These are phyloP conservation scores for Hylaeus anthracinus DNA, from an alignment of 1,140 invertebrate genomes.

Conservation along the genomic window DNA sequence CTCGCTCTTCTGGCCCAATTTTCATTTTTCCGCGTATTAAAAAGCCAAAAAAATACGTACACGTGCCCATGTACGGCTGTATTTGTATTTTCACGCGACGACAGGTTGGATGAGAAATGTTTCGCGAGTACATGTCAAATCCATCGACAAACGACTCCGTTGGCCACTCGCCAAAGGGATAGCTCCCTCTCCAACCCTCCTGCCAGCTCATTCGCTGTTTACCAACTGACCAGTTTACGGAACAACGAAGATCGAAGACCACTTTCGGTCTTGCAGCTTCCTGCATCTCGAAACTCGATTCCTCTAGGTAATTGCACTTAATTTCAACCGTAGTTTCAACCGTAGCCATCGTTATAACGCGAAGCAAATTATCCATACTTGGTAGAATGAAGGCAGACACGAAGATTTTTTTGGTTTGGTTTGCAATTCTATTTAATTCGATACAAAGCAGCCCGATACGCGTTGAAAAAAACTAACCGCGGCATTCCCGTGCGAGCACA, in stretches of 20 bases:
- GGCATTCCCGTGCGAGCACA: too few species aligned
- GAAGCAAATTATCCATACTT: too few species aligned
- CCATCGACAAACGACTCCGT: conserved; percentile 18
- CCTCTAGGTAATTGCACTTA: too few species aligned
- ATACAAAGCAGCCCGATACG: too few species aligned
- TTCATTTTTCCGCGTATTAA: conserved; percentile 18
- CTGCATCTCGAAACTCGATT: too few species aligned
- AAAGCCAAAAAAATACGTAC: neutral
- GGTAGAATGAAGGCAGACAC: too few species aligned
- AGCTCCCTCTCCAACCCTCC: neutral
- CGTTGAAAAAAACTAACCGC: too few species aligned
- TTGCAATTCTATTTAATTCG: too few species aligned
- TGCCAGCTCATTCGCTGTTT: conserved; percentile 14
- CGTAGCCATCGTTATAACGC: too few species aligned
- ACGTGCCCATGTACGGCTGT: neutral
- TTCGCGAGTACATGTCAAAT: conserved; percentile 26
- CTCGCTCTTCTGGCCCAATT: neutral
- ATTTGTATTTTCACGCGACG: neutral
- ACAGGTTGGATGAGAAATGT: conserved; percentile 22
- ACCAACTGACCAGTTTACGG: conserved; percentile 21
- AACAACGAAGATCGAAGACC: conserved; percentile 4
- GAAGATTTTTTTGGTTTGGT: too few species aligned
- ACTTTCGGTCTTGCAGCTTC: neutral
- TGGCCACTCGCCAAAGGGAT: conserved; percentile 28
- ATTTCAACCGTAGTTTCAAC: too few species aligned